A percentile compares a stretch with the other conserved stretches of the same genome.
Conservation (phyloP, 2,797 vertebrate genomes). For the Myripristis jacobus region DNA sequence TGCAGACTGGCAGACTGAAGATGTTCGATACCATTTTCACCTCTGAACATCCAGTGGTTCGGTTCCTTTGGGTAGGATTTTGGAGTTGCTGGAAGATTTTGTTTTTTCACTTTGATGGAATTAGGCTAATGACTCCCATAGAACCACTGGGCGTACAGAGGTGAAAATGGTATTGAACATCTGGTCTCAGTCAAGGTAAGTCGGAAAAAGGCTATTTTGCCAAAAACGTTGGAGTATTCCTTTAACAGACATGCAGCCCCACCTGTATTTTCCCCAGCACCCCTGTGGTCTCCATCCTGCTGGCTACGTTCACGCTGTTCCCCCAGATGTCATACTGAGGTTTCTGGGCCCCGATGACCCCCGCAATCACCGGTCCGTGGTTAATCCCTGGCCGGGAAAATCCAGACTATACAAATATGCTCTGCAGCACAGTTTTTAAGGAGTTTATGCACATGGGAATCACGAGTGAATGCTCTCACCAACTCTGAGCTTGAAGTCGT, state of each 20-base stretch:
- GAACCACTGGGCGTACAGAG: no score
- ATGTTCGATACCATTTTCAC: no score
- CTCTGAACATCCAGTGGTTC: no score
- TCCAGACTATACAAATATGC: not conserved
- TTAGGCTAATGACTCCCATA: no score
- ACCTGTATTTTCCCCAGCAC: constrained; percentile 98
- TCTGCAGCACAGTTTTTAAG: not conserved
- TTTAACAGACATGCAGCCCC: constrained; percentile 13
- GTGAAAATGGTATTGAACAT: no score
- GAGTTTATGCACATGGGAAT: not conserved
- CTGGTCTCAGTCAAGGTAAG: no score
- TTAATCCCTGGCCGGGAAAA: constrained; percentile 88
- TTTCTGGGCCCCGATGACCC: constrained; percentile 98
- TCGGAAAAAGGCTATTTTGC: no score
- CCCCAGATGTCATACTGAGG: constrained; percentile 99
- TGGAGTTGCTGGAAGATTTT: not conserved
- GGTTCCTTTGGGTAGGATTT: no score
- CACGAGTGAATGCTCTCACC: constrained; percentile 81
- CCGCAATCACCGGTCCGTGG: constrained; percentile 96
- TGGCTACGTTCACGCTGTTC: constrained; percentile 97
- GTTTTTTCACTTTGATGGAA: no score
- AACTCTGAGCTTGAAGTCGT: constrained; percentile 95
- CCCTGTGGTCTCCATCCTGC: constrained; percentile 97
- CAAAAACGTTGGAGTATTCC: no score
- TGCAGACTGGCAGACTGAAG: no score